Base-by-base conservation (phyloP, 1,140 invertebrate genomes). In the Colletes latitarsis region DNA sequence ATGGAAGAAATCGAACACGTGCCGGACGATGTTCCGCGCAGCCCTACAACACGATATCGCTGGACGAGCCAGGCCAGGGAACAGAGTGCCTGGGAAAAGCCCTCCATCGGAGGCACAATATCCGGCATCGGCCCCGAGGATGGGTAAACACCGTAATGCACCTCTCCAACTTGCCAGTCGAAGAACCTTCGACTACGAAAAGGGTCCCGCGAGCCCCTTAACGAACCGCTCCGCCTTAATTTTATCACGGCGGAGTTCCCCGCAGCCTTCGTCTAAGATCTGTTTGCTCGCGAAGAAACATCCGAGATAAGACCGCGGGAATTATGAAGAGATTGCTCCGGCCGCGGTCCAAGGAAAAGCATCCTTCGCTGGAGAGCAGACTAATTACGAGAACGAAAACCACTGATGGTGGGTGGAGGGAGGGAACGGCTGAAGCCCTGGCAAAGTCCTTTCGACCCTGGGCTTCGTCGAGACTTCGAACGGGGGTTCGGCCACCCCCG, bases 281-380 rank as follows among this genome's bases (percentile, higher is more conserved):
- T 89, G 89, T 90, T 90, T 89, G 87, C 89, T 88, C 87, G 81
- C 74, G 68, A 87, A 87, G 88, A 85, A 90, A 68, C 80, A 69
- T 82, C 63, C 63, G 71, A 77, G 86, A 82, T 85, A 87, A 85
- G 86, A 53, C 64, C 53, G 60, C 46, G 49, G 78, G 69, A 82
- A 86, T 83, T 86, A 83, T 81, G 82, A 87, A 67, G 81, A 80
- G 76, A 82, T 85, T 74, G 84, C 83, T 86, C 70, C 69, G 41
- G n/a, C 67, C 63, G 77, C 72, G 75, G 76, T 75, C 72, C 72
- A 77, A 68, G 76, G 60, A 41, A 30, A 60, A 80, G 81, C 69
- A 64, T 81, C 67, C 83, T 85, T 69, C 73, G 70, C 71, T 74
- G 79, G 78, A 84, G 84, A 85, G 69, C 73, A 62, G 83, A 58